A percentile compares a stretch with the other conserved stretches of the same genome.
phyloP scores from a whole-genome alignment of 2,888 invertebrate genomes.

The Epicampocera succincta region DNA sequence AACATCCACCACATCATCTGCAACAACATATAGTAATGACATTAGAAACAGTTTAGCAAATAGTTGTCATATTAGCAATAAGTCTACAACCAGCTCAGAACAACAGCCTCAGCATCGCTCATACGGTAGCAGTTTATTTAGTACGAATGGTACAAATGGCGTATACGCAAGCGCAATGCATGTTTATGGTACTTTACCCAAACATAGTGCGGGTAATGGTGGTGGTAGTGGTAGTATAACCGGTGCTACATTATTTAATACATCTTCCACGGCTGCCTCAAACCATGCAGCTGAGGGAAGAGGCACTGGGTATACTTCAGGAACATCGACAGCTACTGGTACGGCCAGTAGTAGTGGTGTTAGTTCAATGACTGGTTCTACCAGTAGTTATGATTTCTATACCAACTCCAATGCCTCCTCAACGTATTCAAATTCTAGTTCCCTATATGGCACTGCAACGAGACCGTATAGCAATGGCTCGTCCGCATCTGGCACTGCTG shows the following conservation, averaged over 20 bases:
- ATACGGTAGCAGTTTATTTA: slow-evolving; percentile 76
- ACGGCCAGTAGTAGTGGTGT: slow-evolving; percentile 81
- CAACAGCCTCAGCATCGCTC: slow-evolving; percentile 72
- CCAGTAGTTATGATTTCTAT: slow-evolving; percentile 81
- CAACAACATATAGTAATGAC: slow-evolving; percentile 75
- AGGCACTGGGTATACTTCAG: slow-evolving; percentile 70
- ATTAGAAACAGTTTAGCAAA: slow-evolving; percentile 76
- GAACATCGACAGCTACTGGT: slow-evolving; percentile 74
- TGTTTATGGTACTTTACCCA: slow-evolving; percentile 81
- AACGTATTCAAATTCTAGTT: slow-evolving; percentile 65
- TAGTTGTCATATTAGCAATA: slow-evolving; percentile 74
- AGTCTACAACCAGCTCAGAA: slow-evolving; percentile 78
- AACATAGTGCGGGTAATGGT: slow-evolving; percentile 71
- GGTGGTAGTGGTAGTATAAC: slow-evolving; percentile 70
- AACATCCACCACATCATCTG: slow-evolving; percentile 73
- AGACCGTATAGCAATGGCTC: slow-evolving; percentile 76
- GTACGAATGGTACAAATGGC: slow-evolving; percentile 72
- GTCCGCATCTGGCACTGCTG: slow-evolving; percentile 13
- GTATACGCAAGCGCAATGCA: slow-evolving; percentile 78
- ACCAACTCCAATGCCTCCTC: slow-evolving; percentile 74
- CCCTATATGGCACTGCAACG: slow-evolving; percentile 71
- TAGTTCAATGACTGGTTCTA: slow-evolving; percentile 80
- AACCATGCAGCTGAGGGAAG: slow-evolving; percentile 57
- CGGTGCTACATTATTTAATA: slow-evolving; percentile 68
- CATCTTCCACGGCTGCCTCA: slow-evolving; percentile 65